Evolutionary conservation across 2,888 invertebrate species (phyloP), one percentile per base, ranked within the genome.

Genomic region (Crossocerus cetratus): DNA sequence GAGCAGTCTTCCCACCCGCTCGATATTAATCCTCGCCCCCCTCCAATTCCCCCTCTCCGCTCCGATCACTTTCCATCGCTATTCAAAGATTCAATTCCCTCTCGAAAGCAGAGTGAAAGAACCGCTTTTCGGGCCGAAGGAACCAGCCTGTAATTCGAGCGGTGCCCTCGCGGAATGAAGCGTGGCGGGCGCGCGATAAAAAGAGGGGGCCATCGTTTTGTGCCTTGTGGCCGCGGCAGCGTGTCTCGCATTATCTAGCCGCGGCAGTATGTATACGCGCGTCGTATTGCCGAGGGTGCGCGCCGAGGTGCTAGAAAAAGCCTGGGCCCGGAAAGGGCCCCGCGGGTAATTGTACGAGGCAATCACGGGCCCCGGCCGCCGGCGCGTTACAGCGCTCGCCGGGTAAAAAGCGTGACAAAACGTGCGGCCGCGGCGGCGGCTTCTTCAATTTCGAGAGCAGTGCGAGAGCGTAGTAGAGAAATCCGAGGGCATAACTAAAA

Each of bases 361-460:
- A 85, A 85, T 85, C 86, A 84, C 78, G 80, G 70, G 80, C 82
- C n/a, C n/a, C n/a, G 11, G 3, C 32, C 32, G 32, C n/a, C n/a
- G n/a, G n/a, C n/a, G 77, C 81, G 84, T 86, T 86, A 83, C 80
- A 77, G 75, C 83, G 84, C 76, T 32, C 8, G 79, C 76, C 77
- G 77, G 74, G 78, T 83, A 86, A 85, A 86, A 86, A 85, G 78
- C 86, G 81, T 85, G 83, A 81, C 85, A 82, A 84, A 86, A 83
- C 75, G 77, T 65, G 22, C 4, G 32, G n/a, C n/a, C n/a, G n/a
- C n/a, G n/a, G n/a, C 8, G 5, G 67, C 74, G 64, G 78, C 76
- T 80, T 61, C 74, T 77, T 76, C 67, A 68, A 73, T 73, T 73
- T 69, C n/a, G 66, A 71, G 56, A 62, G 65, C 60, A 69, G 68